Evolutionary conservation across 2,888 invertebrate genomes (phyloP).

Genomic region (Drosophila kanekoi): DNA sequence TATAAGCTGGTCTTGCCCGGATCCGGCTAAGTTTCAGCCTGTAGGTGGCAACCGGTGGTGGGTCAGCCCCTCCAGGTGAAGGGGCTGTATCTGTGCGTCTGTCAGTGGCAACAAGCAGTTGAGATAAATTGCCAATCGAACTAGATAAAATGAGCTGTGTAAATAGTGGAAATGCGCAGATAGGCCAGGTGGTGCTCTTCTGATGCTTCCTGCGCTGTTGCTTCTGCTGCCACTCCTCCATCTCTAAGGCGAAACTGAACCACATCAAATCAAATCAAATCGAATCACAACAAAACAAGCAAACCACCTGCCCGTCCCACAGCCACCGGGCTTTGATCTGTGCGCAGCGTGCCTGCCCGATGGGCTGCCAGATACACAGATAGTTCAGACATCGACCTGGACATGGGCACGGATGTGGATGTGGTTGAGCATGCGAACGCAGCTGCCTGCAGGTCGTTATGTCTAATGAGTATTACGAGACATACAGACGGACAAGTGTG

Average conservation of each 20-base stretch:
- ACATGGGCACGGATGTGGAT: conserved; percentile 11
- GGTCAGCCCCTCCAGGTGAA: conserved; percentile 24
- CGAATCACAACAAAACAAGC: conserved; percentile 36
- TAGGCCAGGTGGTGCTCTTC: conserved; percentile 50
- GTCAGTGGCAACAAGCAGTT: conserved; percentile 49
- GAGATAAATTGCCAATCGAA: conserved; percentile 80
- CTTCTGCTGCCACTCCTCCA: not conserved
- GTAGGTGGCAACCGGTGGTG: not conserved
- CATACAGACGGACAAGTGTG: conserved; percentile 37
- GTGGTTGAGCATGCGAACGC: conserved; percentile 31
- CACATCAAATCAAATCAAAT: conserved; percentile 52
- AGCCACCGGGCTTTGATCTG: conserved; percentile 61
- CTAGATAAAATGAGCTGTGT: conserved; percentile 77
- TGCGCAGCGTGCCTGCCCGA: conserved; percentile 52
- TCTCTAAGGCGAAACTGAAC: conserved; percentile 24
- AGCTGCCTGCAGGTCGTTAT: conserved; percentile 67
- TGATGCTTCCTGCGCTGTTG: not conserved
- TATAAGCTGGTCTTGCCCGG: conserved; percentile 43
- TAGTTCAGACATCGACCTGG: conserved; percentile 20
- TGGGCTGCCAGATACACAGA: conserved; percentile 53
- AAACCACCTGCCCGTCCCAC: conserved; percentile 11
- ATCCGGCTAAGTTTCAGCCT: not conserved
- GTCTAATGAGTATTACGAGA: conserved; percentile 75
- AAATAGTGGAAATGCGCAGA: conserved; percentile 75
- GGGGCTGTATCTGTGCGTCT: conserved; percentile 16